A percentile compares a stretch with the other conserved stretches of the same genome.
Conservation (phyloP, 2,113 vertebrate genomes). For the Meleagris gallopavo region DNA sequence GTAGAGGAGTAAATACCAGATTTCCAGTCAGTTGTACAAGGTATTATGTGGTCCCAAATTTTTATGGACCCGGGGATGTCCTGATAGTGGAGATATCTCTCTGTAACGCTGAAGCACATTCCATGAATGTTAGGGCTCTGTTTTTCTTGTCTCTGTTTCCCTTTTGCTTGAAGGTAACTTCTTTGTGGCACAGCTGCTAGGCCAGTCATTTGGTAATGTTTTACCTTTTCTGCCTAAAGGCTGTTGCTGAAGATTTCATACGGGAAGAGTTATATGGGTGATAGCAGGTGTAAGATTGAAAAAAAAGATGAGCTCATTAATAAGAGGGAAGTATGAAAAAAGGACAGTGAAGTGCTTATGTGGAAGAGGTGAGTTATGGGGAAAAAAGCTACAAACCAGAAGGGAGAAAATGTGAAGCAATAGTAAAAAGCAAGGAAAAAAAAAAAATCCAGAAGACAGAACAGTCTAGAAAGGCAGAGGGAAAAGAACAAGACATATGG, state of each 20-base stretch:
- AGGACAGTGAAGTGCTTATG: neutral
- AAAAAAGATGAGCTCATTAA: neutral
- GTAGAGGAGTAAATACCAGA: neutral
- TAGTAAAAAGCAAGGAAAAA: neutral
- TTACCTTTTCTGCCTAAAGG: neutral
- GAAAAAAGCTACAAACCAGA: neutral
- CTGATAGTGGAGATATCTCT: neutral
- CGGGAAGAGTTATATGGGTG: neutral
- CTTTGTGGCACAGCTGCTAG: neutral
- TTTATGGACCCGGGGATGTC: neutral
- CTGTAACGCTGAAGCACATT: neutral
- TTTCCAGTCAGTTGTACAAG: neutral
- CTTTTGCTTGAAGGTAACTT: neutral
- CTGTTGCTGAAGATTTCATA: neutral
- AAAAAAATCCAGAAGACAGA: slow-evolving; percentile 9
- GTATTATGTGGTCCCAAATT: neutral
- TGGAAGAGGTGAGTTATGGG: neutral
- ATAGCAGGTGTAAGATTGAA: neutral
- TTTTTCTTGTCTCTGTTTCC: neutral
- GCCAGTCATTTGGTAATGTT: neutral
- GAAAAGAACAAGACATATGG: slow-evolving; percentile 61
- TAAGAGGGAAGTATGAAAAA: neutral
- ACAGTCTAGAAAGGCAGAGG: slow-evolving; percentile 25
- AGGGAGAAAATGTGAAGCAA: neutral
- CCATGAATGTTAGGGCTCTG: neutral